These are phyloP conservation scores for Phataginus tetradactyla DNA, from an alignment of 2,797 vertebrate species.

Conservation along the genomic window DNA sequence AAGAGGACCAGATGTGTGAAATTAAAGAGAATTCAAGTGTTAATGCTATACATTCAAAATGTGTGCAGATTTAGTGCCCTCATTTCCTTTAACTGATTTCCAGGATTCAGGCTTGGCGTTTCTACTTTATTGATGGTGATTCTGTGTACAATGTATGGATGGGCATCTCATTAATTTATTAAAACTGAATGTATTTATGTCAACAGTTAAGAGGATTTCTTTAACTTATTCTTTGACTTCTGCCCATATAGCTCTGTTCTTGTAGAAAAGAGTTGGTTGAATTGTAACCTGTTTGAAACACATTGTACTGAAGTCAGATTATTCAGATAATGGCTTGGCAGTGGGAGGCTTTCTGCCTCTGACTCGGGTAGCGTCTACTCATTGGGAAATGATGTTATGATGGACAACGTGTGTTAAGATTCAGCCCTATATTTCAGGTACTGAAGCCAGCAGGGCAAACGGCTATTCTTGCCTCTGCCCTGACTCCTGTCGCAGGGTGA, in stretches of 20 bases:
- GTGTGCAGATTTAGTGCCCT: conserved; percentile 27
- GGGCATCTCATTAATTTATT: background rate
- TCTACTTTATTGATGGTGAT: background rate
- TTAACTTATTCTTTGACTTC: conserved; percentile 43
- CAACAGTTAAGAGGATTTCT: conserved; percentile 13
- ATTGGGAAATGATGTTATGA: background rate
- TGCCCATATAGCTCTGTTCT: background rate
- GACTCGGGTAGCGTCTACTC: background rate
- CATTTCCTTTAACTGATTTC: conserved; percentile 45
- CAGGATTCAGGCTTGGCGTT: background rate
- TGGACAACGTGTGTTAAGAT: background rate
- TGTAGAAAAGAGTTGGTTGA: conserved; percentile 20
- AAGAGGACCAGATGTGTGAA: conserved; percentile 42
- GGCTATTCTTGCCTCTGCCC: background rate
- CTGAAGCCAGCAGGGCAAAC: background rate
- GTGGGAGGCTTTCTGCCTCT: background rate
- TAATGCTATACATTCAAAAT: conserved; percentile 34
- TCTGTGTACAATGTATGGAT: background rate
- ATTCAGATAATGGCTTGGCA: background rate
- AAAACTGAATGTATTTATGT: background rate
- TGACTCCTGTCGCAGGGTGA: conserved; percentile 17
- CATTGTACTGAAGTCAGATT: background rate
- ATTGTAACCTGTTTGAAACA: conserved; percentile 12
- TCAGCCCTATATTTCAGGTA: background rate
- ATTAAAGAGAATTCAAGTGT: conserved; percentile 46